A percentile compares a stretch with the other conserved stretches of the same genome.
Evolutionary conservation across 2,113 vertebrate genomes (phyloP).

Genomic region (Alosa alosa): DNA sequence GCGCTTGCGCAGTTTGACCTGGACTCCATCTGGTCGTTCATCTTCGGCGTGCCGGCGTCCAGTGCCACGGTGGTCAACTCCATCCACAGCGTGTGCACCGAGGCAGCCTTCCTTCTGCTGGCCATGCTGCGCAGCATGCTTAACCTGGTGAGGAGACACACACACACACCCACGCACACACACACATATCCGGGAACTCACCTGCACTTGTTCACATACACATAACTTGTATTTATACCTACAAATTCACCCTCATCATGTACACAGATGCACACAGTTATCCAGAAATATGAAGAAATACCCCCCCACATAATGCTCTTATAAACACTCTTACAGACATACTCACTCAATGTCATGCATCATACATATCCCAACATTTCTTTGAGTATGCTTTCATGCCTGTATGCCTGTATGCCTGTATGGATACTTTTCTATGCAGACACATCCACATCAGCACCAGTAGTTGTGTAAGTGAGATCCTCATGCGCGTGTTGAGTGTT

Average conservation of each 20-base stretch:
- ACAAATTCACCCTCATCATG: no score
- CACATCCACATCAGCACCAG: neutral
- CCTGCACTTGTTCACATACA: neutral
- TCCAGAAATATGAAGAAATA: no score
- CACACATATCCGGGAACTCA: neutral
- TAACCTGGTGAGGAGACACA: constrained; percentile 83
- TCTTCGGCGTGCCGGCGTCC: constrained; percentile 94
- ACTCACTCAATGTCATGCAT: no score
- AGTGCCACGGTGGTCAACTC: constrained; percentile 86
- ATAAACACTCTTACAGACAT: no score
- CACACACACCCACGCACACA: neutral
- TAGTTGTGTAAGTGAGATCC: neutral
- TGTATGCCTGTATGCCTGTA: no score
- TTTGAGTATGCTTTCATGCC: no score
- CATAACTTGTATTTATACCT: neutral
- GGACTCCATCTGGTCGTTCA: constrained; percentile 97
- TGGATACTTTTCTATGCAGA: neutral
- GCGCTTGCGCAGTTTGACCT: constrained; percentile 78
- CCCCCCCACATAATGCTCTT: no score
- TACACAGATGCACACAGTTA: no score
- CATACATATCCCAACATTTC: no score
- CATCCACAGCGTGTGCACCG: constrained; percentile 89
- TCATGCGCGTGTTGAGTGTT: neutral
- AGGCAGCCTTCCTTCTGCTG: constrained; percentile 89
- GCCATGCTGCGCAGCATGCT: constrained; percentile 98